Conservation (phyloP, 2,888 invertebrate species). For the Drosophila parthenogenetica region DNA sequence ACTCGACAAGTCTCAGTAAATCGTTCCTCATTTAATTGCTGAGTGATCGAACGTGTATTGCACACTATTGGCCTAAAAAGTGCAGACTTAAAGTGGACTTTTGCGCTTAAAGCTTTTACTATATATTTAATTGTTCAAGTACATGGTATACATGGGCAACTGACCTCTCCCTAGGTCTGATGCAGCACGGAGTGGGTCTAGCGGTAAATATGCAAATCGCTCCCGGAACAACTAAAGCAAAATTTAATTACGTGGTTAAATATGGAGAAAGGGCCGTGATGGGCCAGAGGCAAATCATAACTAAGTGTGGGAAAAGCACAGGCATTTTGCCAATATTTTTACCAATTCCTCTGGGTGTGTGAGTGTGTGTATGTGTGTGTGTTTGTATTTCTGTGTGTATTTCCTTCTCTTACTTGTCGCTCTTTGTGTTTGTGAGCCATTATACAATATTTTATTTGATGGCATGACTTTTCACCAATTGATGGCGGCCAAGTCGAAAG, state of each 20-base stretch:
- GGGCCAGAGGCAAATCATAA: background rate
- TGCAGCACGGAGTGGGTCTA: background rate
- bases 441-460: slow-evolving; percentile 71
- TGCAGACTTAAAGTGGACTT: too few species aligned
- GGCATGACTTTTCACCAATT: slow-evolving; percentile 73
- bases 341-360: background rate
- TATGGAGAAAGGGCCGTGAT: background rate
- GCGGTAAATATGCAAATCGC: slow-evolving; percentile 38
- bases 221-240: slow-evolving; percentile 2
- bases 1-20: too few species aligned
- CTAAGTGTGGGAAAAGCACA: slow-evolving; percentile 1
- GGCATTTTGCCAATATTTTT: slow-evolving; percentile 31
- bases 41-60: too few species aligned
- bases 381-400: too few species aligned
- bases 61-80: too few species aligned
- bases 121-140: background rate
- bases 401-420: background rate
- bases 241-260: slow-evolving; percentile 43
- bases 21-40: too few species aligned
- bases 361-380: too few species aligned
- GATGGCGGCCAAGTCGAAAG: slow-evolving; percentile 45
- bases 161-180: background rate
- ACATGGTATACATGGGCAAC: slow-evolving; percentile 1
- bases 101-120: too few species aligned
- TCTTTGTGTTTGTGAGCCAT: slow-evolving; percentile 37